A percentile compares a stretch with the other conserved stretches of the same genome.
Conservation (phyloP, 2,113 vertebrate genomes). For the Gyps fulvus region DNA sequence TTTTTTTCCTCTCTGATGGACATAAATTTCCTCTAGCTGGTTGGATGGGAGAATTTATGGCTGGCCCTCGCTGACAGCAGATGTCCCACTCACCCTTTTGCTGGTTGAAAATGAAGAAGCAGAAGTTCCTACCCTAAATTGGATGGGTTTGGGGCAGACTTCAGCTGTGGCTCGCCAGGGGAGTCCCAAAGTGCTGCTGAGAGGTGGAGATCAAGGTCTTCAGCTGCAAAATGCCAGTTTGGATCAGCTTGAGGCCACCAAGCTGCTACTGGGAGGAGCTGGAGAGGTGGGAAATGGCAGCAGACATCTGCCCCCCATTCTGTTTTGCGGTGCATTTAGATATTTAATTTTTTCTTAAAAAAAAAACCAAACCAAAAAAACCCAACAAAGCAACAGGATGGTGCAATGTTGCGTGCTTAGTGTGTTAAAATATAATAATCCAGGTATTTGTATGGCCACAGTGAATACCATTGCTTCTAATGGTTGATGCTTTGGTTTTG, state of each 20-base stretch:
- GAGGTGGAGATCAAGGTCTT: not conserved
- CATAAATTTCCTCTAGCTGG: not conserved
- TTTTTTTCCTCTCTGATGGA: not conserved
- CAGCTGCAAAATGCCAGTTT: not conserved
- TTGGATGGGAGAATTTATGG: not conserved
- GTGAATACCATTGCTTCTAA: not conserved
- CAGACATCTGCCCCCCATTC: not conserved
- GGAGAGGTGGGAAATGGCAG: not conserved
- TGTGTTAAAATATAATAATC: not conserved
- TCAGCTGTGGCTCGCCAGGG: not conserved
- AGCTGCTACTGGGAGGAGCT: not conserved
- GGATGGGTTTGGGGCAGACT: not conserved
- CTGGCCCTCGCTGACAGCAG: not conserved
- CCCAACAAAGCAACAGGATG: not conserved
- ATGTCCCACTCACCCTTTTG: not conserved
- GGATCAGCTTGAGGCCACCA: fast-evolving
- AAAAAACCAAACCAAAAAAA: not conserved
- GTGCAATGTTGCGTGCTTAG: fast-evolving
- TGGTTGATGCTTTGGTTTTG: not conserved
- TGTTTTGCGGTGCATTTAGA: not conserved
- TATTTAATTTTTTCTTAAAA: not conserved
- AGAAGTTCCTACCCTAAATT: not conserved
- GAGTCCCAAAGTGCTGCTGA: not conserved
- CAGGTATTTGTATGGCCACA: not conserved
- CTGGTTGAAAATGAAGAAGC: not conserved